Base-by-base conservation (phyloP, 2,888 invertebrate species). In the Lasioglossum zephyrum region DNA sequence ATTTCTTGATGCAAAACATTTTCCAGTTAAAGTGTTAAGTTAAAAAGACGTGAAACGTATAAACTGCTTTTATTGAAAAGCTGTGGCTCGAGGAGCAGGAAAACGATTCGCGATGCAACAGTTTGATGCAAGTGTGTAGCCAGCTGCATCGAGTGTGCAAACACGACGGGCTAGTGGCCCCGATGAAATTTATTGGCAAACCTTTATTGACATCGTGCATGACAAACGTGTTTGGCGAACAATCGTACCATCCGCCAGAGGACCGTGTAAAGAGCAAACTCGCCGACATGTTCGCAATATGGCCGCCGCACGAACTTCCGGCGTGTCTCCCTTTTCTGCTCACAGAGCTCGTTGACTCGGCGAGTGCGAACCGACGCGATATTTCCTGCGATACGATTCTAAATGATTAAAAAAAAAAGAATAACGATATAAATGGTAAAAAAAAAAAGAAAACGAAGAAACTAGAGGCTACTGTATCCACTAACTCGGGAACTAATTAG, bases 121-220 rank as follows among this genome's bases (percentile, higher is more conserved):
- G 69, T 39, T n/a, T 4, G 69, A 16, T 18, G 47, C 73, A 22
- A 73, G 26, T 26, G 47, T 31, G 73, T 4, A 18, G 8, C n/a
- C 16, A 66, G 53, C 53, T 74, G 39, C 31, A 60, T 70, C 60
- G 41, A 49, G 69, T 73, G 60, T 49, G 77, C 84, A 77, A 82
- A 87, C 60, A 70, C 26, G 53, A 26, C 31, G 60, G 41, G 39
- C 36, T 22, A n/a, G 26, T 39, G 39, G 57, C 36, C 47, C 44
- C 70, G 60, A 53, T 73, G 69, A 60, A 53, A 84, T 89, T 85
- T 81, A 89, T 86, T 73, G 60, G 22, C 70, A 31, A 60, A 73
- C 73, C 77, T 85, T 89, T 87, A 85, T 85, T 70, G 85, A 79
- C 73, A 66, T 47, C 31, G 63, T 49, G 60, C 79, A 76, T 53